These are phyloP conservation scores for Saccopteryx bilineata DNA, from an alignment of 2,113 vertebrate species.

Conservation along the genomic window DNA sequence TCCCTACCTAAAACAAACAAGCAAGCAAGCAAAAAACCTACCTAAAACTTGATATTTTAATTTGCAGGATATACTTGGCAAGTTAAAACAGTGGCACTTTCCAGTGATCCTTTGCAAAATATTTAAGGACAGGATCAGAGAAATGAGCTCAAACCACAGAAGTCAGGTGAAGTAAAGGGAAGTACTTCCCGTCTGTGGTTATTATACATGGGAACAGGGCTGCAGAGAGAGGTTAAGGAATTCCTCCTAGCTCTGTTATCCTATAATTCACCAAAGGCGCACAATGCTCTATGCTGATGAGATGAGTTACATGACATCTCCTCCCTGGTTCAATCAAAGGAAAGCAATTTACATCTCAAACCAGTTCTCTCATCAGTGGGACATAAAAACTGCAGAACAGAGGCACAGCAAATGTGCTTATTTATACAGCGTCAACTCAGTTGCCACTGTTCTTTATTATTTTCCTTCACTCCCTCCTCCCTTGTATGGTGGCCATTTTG, in stretches of 20 bases:
- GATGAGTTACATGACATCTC: slow-evolving; percentile 86
- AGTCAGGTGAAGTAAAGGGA: slow-evolving; percentile 55
- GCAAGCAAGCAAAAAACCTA: neutral
- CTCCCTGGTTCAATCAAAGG: slow-evolving; percentile 85
- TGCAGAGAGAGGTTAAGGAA: slow-evolving; percentile 76
- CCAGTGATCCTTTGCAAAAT: slow-evolving; percentile 57
- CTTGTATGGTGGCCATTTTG: slow-evolving; percentile 78
- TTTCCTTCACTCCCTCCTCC: slow-evolving; percentile 67
- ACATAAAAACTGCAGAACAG: slow-evolving; percentile 84
- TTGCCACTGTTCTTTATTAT: slow-evolving; percentile 78
- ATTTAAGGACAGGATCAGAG: slow-evolving; percentile 55
- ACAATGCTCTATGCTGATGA: slow-evolving; percentile 84
- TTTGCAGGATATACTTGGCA: slow-evolving; percentile 26
- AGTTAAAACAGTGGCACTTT: slow-evolving; percentile 51
- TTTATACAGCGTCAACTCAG: slow-evolving; percentile 81
- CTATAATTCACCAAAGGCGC: slow-evolving; percentile 81
- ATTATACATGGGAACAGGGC: slow-evolving; percentile 68
- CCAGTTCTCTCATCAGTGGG: slow-evolving; percentile 84
- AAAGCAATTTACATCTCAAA: slow-evolving; percentile 86
- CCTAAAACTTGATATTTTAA: slow-evolving; percentile 48
- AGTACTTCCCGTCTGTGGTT: slow-evolving; percentile 55
- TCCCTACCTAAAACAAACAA: slow-evolving; percentile 38
- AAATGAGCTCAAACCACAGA: slow-evolving; percentile 55
- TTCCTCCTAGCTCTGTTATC: slow-evolving; percentile 69
- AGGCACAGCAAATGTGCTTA: slow-evolving; percentile 81